Conservation (phyloP, 2,888 invertebrate genomes). For the Odontothrips loti region DNA sequence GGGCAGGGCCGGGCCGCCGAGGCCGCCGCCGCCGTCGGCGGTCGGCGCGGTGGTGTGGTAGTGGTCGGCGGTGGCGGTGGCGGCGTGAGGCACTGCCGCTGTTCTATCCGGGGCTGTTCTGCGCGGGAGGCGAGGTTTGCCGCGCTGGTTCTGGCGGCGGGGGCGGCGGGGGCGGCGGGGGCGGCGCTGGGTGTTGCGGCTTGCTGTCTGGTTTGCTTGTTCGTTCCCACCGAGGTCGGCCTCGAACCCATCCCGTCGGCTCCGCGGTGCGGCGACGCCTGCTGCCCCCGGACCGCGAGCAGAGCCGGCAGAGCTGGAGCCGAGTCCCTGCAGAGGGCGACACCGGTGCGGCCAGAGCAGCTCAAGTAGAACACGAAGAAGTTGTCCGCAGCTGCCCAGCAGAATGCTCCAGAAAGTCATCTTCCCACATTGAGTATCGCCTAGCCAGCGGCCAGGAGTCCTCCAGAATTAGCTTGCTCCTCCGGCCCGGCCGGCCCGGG, state of each 20-base stretch:
- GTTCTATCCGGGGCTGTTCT: not conserved
- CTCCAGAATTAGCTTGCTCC: too few species aligned
- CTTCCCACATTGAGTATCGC: too few species aligned
- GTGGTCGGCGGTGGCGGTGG: not conserved
- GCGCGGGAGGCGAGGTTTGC: not conserved
- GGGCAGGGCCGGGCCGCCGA: not conserved
- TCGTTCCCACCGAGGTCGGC: not conserved
- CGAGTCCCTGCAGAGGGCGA: not conserved
- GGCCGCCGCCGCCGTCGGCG: not conserved
- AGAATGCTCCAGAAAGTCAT: too few species aligned
- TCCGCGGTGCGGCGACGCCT: not conserved
- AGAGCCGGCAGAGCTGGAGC: not conserved
- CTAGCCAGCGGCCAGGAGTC: too few species aligned
- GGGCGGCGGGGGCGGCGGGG: too few species aligned
- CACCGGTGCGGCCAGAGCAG: not conserved
- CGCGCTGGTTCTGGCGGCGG: too few species aligned
- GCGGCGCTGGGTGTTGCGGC: not conserved
- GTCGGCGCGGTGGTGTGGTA: not conserved
- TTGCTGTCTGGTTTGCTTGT: not conserved
- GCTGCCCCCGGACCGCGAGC: not conserved
- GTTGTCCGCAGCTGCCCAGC: too few species aligned
- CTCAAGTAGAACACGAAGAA: too few species aligned
- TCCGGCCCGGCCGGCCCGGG: too few species aligned
- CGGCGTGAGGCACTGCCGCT: not conserved
- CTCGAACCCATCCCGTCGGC: not conserved